These are phyloP conservation scores for Propsilocerus akamusi DNA, from an alignment of 1,140 invertebrate species.

Conservation along the genomic window DNA sequence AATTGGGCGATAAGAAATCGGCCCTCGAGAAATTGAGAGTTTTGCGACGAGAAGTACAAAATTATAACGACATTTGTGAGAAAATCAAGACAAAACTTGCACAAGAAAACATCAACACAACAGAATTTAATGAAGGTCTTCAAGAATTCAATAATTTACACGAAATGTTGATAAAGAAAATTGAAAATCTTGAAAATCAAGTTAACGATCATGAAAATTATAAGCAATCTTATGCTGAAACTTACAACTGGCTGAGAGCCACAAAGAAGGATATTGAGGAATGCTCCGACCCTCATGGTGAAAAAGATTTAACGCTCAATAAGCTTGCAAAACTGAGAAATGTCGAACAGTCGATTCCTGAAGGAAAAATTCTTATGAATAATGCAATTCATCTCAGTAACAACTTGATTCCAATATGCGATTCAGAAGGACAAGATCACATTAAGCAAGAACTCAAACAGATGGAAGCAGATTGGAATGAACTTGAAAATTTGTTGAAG, in stretches of 20 bases:
- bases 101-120: slow-evolving; percentile 43
- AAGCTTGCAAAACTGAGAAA: slow-evolving; percentile 52
- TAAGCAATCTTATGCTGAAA: slow-evolving; percentile 58
- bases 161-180: slow-evolving; percentile 38
- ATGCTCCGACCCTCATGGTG: slow-evolving; percentile 65
- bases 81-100: slow-evolving; percentile 43
- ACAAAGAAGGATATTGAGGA: slow-evolving; percentile 68
- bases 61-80: slow-evolving; percentile 53
- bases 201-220: slow-evolving; percentile 77
- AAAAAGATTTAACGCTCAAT: slow-evolving; percentile 51
- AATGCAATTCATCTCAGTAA: slow-evolving; percentile 58
- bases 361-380: slow-evolving; percentile 51
- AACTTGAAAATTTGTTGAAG: slow-evolving; percentile 57
- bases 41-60: slow-evolving; percentile 54
- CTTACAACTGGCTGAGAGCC: slow-evolving; percentile 74
- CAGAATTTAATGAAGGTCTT: slow-evolving; percentile 48
- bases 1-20: slow-evolving; percentile 77
- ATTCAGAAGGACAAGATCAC: slow-evolving; percentile 65
- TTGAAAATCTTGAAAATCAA: slow-evolving; percentile 57
- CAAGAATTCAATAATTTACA: slow-evolving; percentile 50
- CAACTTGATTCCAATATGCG: slow-evolving; percentile 60
- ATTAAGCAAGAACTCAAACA: slow-evolving; percentile 71
- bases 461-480: slow-evolving; percentile 72
- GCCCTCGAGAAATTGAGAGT: slow-evolving; percentile 65
- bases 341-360: slow-evolving; percentile 41